Evolutionary conservation across 2,797 vertebrate species (phyloP), one percentile per base, ranked within the genome.

Genomic region (Eulemur albifrons): DNA sequence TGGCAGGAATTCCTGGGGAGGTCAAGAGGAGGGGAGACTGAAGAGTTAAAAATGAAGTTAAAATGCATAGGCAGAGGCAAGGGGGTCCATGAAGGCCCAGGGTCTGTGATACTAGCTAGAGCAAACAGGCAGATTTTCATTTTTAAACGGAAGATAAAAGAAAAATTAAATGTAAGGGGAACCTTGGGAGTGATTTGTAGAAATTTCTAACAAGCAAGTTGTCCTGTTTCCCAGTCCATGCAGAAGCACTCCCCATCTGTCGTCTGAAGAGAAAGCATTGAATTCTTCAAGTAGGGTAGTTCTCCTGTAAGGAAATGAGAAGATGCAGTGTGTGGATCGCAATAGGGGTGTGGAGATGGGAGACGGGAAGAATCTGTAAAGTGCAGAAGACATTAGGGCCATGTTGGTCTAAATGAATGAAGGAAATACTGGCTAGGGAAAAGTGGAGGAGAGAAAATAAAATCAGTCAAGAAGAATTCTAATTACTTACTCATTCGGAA

Each of bases 401-500:
- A 18, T 20, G 32, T 75, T 80, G 65, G 75, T 59, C 15, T 43
- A 45, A 72, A 54, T 61, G 35, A 90, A 59, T 88, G 70, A 77
- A 94, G 75, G 32, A 84, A 88, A 72, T 75, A 52, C 43, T 7
- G 10, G 17, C 48, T 73, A 84, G 50, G 45, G 77, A 59, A 85
- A 86, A 81, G 70, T 30, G 10, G 8, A 75, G 5, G 43, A 27
- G 57, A 69, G 23, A 17, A 48, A 38, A 48, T n/a, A 59, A 83
- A 75, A 35, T 48, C 11, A 67, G 32, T 54, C 11, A 84, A 25
- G 35, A 89, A 83, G 40, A 94, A 59, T 91, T 91, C 32, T 79
- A 84, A 82, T 38, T 92, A 50, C 80, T 83, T 85, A 52, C 73
- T 95, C 35, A 38, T 88, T 83, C 87, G 69, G 50, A 97, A 94